Base-by-base conservation (phyloP, 2,797 vertebrate species). In the Gobio occitaniae region DNA sequence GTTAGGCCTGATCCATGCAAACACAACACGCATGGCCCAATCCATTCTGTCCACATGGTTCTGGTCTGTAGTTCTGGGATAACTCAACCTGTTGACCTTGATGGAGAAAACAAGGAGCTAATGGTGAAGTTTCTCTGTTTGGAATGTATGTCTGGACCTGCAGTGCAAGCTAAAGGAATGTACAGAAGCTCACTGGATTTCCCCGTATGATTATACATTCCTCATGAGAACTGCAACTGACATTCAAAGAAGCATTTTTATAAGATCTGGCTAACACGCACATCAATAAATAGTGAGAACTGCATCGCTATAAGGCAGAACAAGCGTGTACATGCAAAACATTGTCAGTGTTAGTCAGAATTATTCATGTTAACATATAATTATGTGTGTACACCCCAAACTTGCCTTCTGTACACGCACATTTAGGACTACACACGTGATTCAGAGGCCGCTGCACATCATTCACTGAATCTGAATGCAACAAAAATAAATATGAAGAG, bases 401-500 rank as follows among this genome's bases (percentile, higher is more conserved):
- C n/a, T 32, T 25, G 38, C 52, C 41, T 69, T 50, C 61, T 16
- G 25, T 32, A 32, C 50, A 78, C 8, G n/a, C 70, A 77, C 71
- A 78, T 47, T 77, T 54, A 86, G 15, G 17, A 44, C 36, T 79
- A 21, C 25, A 66, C 59, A 16, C 25, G 36, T 21, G 61, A 88
- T 79, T 48, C 56, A 4, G 17, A 50, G 61, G 66, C 52, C 13
- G 61, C 50, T 70, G 41, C 50, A 25, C 48, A 56, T 70, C 79
- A 80, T 72, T 78, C 78, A 59, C 59, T 54, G 48, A 82, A 52
- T 59, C 68, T 56, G 68, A 71, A 63, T 25, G 38, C 83, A 80
- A 82, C 70, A 83, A 81, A 89, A 88, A 86, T 86, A 85, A 41
- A 87, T 83, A 86, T 59, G 87, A 85, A 84, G 86, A 83, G 86